phyloP scores from a whole-genome alignment of 2,888 invertebrate species.

The Catocala sponsa region DNA sequence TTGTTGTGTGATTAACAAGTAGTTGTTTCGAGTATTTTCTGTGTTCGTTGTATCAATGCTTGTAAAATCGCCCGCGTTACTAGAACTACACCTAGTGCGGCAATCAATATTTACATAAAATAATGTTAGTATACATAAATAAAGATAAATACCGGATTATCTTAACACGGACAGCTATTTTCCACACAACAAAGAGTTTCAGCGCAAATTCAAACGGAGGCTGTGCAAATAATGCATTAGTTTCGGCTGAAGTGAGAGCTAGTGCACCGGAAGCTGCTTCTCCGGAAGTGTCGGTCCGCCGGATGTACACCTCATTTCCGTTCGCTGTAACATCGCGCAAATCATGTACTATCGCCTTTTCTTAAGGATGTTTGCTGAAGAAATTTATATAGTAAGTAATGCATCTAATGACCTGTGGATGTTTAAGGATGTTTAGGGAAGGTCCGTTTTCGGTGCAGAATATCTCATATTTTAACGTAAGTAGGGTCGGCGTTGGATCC shows the following conservation, averaged over 20 bases:
- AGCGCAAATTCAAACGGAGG: slow-evolving; percentile 15
- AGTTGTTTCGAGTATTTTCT: no score
- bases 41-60: no score
- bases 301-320: slow-evolving; percentile 75
- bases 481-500: neutral
- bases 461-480: neutral
- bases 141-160: no score
- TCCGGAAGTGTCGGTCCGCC: slow-evolving; percentile 64
- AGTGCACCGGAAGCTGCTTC: slow-evolving; percentile 54
- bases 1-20: no score
- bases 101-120: no score
- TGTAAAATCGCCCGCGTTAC: no score
- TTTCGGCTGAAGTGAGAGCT: slow-evolving; percentile 31
- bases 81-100: no score
- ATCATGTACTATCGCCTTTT: slow-evolving; percentile 17
- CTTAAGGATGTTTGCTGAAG: slow-evolving; percentile 14
- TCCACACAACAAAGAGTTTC: no score
- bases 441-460: neutral
- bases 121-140: no score
- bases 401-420: neutral
- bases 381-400: slow-evolving; percentile 2
- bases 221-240: slow-evolving; percentile 46
- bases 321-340: slow-evolving; percentile 44
- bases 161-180: no score
- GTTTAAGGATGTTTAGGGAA: neutral